Evolutionary conservation across 2,113 vertebrate genomes (phyloP), one percentile per base, ranked within the genome.

Genomic region (Oncorhynchus keta): DNA sequence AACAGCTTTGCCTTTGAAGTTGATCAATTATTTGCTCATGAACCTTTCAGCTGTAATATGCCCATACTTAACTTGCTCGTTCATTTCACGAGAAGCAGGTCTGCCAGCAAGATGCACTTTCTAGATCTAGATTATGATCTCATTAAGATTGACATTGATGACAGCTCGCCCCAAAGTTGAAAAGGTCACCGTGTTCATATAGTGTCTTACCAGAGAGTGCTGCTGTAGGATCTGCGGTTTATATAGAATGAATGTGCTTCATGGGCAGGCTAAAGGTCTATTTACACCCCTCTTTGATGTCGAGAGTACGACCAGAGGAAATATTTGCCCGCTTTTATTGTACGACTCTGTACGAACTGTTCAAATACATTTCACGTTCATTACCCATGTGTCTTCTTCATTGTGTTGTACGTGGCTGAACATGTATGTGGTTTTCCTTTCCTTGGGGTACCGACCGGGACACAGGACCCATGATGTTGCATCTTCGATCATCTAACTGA

Each of bases 251-350:
- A 82, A 81, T 83, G 32, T 9, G 12, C 77, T 76, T 12, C 92
- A n/a, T 62, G 7, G 59, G 9, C 59, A 95, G 39, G 39, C 3
- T 11, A 12, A 45, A 45, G 95, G 96, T 95, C 93, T 90, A 95
- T 95, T 95, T 93, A 93, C 86, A 82, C 83, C 90, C 83, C 90
- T 92, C 93, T 91, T 89, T 92, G 92, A 93, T 94, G 91, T 95
- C 93, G 83, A 84, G 90, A 55, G 16, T 1, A 24, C 24, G 18
- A 9, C 11, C 2, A 11, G n/a, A 22, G 20, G 6, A 62, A n/a
- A 62, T 62, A 95, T 92, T 91, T 89, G 89, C 90, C 89, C 90
- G 87, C 91, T 95, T 90, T 82, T 79, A 49, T 69, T 70, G 79
- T 74, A 81, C 71, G 28, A 79, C 24, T 74, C 65, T 76, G 24